Conservation (phyloP, 2,113 vertebrate genomes). For the Oryctolagus cuniculus region DNA sequence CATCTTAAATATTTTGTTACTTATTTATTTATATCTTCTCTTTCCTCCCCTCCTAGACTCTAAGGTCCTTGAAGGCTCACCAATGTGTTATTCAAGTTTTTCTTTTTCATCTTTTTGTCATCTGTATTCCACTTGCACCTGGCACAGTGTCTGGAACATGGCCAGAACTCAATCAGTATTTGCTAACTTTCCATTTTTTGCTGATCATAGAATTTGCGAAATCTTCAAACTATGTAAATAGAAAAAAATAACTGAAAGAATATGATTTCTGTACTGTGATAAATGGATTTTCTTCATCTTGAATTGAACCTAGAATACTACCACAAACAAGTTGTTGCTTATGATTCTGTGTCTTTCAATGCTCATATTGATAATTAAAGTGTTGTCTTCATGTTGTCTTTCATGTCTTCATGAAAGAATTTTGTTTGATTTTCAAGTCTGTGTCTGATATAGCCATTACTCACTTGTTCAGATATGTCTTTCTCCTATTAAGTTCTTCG, state of each 20-base stretch:
- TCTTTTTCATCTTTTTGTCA: neutral
- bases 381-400: neutral
- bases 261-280: neutral
- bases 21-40: neutral
- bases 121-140: neutral
- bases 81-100: neutral
- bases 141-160: neutral
- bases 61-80: neutral
- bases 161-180: neutral
- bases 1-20: neutral
- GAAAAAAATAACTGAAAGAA: neutral
- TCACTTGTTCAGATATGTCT: slow-evolving; percentile 22
- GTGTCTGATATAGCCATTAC: neutral
- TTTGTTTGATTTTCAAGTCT: slow-evolving; percentile 31
- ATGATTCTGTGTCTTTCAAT: slow-evolving; percentile 20
- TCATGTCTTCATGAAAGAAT: no score
- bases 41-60: neutral
- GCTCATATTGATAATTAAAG: slow-evolving; percentile 10
- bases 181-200: neutral
- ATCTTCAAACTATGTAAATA: neutral
- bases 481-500: neutral
- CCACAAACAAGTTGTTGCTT: neutral
- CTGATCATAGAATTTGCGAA: neutral
- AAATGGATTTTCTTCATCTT: neutral
- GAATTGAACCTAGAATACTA: neutral